Percentiles rank a stretch among this genome's conserved stretches.
These are phyloP conservation scores for Caretta caretta DNA, from an alignment of 2,113 vertebrate species.

Conservation along the genomic window DNA sequence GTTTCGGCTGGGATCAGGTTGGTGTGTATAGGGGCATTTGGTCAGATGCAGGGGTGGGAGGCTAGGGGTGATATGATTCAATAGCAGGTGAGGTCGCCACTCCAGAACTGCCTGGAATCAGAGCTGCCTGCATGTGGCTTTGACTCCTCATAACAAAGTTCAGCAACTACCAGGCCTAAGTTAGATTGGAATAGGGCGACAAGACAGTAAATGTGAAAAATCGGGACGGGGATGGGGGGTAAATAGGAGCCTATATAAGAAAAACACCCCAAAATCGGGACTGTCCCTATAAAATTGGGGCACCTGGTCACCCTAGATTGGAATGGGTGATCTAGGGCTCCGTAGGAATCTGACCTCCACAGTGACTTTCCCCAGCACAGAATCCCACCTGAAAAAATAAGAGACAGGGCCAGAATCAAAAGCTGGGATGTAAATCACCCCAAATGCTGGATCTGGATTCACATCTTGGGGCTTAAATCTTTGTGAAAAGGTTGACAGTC, in stretches of 20 bases:
- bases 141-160: not conserved
- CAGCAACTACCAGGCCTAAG: not conserved
- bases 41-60: not conserved
- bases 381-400: not conserved
- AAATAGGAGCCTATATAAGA: no score
- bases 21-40: not conserved
- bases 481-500: not conserved
- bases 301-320: no score
- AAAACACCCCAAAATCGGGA: no score
- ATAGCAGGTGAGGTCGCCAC: not conserved
- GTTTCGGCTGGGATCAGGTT: not conserved
- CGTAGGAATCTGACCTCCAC: not conserved
- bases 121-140: not conserved
- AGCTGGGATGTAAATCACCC: not conserved
- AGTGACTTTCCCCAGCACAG: not conserved
- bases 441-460: not conserved
- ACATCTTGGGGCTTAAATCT: not conserved
- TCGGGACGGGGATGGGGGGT: no score
- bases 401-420: not conserved
- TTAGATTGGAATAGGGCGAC: not conserved
- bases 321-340: not conserved
- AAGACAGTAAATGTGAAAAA: no score
- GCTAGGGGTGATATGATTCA: not conserved
- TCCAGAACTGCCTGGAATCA: not conserved
- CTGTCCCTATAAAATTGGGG: no score